Percentiles rank a stretch among this genome's conserved stretches.
phyloP scores from a whole-genome alignment of 2,888 invertebrate genomes.

The Caenorhabditis doughertyi region DNA sequence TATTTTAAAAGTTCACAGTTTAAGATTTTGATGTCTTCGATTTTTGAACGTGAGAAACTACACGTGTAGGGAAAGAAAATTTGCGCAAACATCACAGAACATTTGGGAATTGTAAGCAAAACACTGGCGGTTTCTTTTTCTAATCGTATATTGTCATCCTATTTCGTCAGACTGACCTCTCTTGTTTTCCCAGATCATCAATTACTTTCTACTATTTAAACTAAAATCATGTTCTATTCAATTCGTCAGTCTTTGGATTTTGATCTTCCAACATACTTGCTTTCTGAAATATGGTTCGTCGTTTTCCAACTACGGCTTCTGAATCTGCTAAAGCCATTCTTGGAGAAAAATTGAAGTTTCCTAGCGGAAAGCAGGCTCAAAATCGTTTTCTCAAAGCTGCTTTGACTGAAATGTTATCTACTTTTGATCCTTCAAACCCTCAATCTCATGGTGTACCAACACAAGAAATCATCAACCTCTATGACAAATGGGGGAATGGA shows the following conservation, averaged over 20 bases:
- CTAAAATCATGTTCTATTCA: constrained; percentile 1
- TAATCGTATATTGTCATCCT: constrained; percentile 45
- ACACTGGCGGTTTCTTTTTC: constrained; percentile 38
- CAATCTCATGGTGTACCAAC: constrained; percentile 69
- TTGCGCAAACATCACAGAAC: constrained; percentile 42
- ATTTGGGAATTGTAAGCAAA: constrained; percentile 38
- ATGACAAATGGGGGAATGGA: constrained; percentile 76
- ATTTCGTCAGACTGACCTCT: constrained; percentile 40
- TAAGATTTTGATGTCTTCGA: too few relatives aligned
- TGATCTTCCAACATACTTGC: background rate
- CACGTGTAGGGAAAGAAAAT: background rate
- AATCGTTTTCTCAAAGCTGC: constrained; percentile 67
- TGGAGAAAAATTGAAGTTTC: constrained; percentile 50
- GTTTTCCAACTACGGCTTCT: constrained; percentile 33
- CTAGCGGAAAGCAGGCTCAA: constrained; percentile 52
- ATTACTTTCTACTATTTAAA: constrained; percentile 8
- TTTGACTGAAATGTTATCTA: constrained; percentile 47
- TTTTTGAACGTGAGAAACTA: background rate
- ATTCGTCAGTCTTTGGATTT: constrained; percentile 10
- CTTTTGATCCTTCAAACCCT: constrained; percentile 46
- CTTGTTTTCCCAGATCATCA: constrained; percentile 27
- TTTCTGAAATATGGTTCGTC: constrained; percentile 36
- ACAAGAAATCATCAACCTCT: constrained; percentile 65
- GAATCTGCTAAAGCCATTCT: constrained; percentile 39
- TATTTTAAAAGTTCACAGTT: too few relatives aligned